Evolutionary conservation across 2,113 vertebrate species (phyloP), one percentile per base, ranked within the genome.

Genomic region (Pteruthius melanotis): DNA sequence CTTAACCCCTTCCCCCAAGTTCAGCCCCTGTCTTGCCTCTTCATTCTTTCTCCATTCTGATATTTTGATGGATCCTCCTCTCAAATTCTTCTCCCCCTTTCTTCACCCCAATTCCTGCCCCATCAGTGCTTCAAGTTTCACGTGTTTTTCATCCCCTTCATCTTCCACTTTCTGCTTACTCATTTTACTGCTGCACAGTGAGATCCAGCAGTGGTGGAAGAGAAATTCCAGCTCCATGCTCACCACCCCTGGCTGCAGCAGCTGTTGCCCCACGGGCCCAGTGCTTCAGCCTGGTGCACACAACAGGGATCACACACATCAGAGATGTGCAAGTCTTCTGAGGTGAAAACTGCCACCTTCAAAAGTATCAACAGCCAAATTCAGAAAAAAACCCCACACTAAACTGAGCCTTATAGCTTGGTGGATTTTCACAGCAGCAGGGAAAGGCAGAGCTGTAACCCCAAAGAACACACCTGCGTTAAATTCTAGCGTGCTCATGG

Each of bases 191-290:
- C n/a, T 60, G 17, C 50, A 13, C 30, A n/a, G 27, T 15, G 23
- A 35, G 40, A 45, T 52, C 20, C 65, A 89, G 33, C 54, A 49
- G 47, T 11, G 65, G 6, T 7, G 79, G 24, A 65, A 52, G 47
- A 45, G 35, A 27, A 79, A 79, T 64, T 35, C 68, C 82, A 80
- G 6, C 49, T 69, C 35, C 76, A 19, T 23, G 10, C 37, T 27
- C 65, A 50, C 33, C 28, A 11, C 13, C 35, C 27, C 42, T 52
- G 64, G 21, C 19, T 69, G 35, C 54, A 78, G 50, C 27, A 61
- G 1, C 0, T 35, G 40, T 2, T 35, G 11, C 16, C 52, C 56
- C 31, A 35, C 0, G 1, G 42, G 31, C 5, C 11, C 23, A 9
- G 33, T 23, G 6, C 31, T 44, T 16, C 45, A 26, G 2, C 3